phyloP scores from a whole-genome alignment of 2,797 vertebrate genomes.

The Holocentrus rufus region DNA sequence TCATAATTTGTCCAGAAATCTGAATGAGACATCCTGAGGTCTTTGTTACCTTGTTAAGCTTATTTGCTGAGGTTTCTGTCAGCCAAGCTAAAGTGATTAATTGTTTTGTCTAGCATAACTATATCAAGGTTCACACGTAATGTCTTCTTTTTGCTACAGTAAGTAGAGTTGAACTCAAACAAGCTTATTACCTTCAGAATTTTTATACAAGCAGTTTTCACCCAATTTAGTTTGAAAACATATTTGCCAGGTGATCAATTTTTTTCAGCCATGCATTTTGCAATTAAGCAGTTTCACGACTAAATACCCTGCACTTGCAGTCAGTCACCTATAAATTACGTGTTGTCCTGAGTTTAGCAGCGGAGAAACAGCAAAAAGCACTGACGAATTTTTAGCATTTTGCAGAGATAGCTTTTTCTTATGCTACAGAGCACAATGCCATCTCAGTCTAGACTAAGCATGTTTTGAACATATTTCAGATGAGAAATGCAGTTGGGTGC shows the following conservation, averaged over 20 bases:
- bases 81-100: slow-evolving; percentile 55
- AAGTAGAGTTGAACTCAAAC: slow-evolving; percentile 37
- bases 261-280: slow-evolving; percentile 31
- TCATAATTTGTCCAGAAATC: slow-evolving; percentile 41
- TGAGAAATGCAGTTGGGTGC: not conserved
- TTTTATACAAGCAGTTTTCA: slow-evolving; percentile 11
- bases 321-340: slow-evolving; percentile 17
- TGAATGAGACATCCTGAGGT: slow-evolving; percentile 12
- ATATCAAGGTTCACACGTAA: slow-evolving; percentile 50
- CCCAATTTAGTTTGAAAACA: slow-evolving; percentile 31
- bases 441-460: not conserved
- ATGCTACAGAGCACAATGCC: slow-evolving; percentile 20
- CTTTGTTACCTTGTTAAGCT: slow-evolving; percentile 29
- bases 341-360: slow-evolving; percentile 16
- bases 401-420: slow-evolving; percentile 24
- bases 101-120: slow-evolving; percentile 49
- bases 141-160: slow-evolving; percentile 47
- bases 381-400: slow-evolving; percentile 36
- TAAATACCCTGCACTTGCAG: slow-evolving; percentile 23
- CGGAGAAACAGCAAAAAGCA: not conserved
- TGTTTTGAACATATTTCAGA: not conserved
- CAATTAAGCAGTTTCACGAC: slow-evolving; percentile 30
- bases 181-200: slow-evolving; percentile 1
- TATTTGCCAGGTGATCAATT: slow-evolving; percentile 37
- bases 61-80: slow-evolving; percentile 39